Percentiles rank a stretch among this genome's conserved stretches.
Conservation (phyloP, 2,113 vertebrate genomes). For the Tichodroma muraria region DNA sequence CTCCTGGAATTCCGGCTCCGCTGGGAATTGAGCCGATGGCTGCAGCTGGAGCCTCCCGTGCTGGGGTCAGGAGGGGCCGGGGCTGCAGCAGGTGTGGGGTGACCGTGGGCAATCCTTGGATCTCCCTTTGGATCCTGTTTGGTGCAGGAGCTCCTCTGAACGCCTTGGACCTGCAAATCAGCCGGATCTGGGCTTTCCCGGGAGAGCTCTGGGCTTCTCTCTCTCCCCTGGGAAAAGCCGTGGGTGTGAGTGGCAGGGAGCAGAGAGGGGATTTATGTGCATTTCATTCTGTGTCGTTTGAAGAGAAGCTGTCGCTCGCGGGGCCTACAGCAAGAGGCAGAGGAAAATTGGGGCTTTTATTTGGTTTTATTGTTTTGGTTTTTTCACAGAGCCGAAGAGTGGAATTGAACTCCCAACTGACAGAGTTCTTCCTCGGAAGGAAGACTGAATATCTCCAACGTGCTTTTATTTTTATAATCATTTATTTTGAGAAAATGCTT, state of each 20-base stretch:
- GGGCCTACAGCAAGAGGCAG: neutral
- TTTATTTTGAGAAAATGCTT: neutral
- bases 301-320: neutral
- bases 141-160: neutral
- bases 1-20: neutral
- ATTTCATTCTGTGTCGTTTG: neutral
- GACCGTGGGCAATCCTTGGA: fast-evolving
- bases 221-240: neutral
- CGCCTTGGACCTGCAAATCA: neutral
- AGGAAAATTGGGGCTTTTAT: neutral
- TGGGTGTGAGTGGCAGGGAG: no score
- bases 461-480: fast-evolving
- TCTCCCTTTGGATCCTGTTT: neutral
- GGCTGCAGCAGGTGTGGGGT: neutral
- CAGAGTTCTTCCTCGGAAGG: neutral
- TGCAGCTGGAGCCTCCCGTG: neutral
- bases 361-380: neutral
- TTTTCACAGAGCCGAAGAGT: neutral
- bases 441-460: neutral
- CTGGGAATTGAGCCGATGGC: neutral
- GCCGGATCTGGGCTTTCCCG: neutral
- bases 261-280: neutral
- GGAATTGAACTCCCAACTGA: neutral
- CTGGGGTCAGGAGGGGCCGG: neutral
- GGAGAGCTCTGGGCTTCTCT: neutral